Conservation (phyloP, 30 jellyfish, hydroid and myxozoan species). For the Mastigias papua region DNA sequence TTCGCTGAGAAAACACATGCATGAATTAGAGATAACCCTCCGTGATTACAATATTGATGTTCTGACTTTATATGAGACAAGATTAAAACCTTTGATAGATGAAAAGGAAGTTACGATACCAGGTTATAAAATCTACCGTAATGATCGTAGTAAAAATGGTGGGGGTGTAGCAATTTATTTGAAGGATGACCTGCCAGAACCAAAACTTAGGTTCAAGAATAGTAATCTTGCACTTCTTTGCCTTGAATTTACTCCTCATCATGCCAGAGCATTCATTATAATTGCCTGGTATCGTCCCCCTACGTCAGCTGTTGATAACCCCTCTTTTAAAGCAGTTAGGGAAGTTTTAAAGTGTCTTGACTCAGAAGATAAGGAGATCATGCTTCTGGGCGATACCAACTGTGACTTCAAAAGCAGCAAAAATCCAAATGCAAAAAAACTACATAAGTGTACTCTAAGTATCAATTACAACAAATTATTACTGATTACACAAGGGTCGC, state of each 20-base stretch:
- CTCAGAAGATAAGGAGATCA: constrained; percentile 2
- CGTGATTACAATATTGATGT: constrained; percentile 9
- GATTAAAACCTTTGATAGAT: neutral
- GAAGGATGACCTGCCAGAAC: constrained; percentile 14
- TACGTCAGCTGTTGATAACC: neutral
- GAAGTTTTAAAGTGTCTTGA: neutral
- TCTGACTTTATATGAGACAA: neutral
- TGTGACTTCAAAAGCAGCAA: neutral
- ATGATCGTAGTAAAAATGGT: neutral
- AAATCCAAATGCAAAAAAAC: neutral
- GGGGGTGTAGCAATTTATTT: constrained; percentile 9
- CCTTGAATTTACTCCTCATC: constrained; percentile 9
- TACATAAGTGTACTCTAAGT: neutral
- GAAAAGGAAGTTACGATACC: neutral
- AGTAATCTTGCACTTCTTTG: constrained; percentile 1
- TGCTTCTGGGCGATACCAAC: neutral
- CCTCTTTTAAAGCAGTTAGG: neutral
- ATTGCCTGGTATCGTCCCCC: constrained; percentile 10
- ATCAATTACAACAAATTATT: neutral
- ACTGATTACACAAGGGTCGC: neutral
- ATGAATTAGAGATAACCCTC: neutral
- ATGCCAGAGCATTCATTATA: neutral
- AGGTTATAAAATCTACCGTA: constrained; percentile 4
- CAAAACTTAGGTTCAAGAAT: neutral
- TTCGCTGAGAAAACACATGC: neutral